Percentiles rank a stretch among this genome's conserved stretches.
phyloP scores from a whole-genome alignment of 2,113 vertebrate genomes.

The Eulacestoma nigropectus region DNA sequence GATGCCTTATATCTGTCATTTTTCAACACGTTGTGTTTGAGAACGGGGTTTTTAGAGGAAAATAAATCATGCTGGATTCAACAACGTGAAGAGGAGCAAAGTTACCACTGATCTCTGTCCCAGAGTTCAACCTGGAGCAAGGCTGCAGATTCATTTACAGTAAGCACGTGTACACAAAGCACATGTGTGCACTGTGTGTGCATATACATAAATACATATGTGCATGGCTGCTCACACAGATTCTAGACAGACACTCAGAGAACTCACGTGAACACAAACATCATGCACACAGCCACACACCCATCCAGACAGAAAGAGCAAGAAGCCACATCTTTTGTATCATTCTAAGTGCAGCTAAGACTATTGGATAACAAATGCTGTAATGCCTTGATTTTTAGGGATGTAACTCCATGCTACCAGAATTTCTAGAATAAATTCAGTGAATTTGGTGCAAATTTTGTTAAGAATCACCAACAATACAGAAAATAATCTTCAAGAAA shows the following conservation, averaged over 20 bases:
- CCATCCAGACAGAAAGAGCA: not conserved
- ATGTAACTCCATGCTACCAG: not conserved
- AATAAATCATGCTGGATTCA: not conserved
- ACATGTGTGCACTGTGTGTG: rapidly evolving
- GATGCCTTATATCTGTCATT: not conserved
- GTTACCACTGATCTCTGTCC: not conserved
- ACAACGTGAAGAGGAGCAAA: not conserved
- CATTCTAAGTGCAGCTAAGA: not conserved
- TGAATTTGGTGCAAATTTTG: not conserved
- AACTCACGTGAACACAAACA: not conserved
- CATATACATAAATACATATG: not conserved
- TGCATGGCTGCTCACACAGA: not conserved
- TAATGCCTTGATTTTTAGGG: not conserved
- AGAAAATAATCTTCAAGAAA: not conserved
- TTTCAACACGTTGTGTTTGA: not conserved
- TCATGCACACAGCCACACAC: not conserved
- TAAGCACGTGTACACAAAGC: not conserved
- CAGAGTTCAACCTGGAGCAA: not conserved
- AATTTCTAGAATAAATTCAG: not conserved
- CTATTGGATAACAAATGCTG: not conserved
- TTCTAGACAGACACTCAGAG: not conserved
- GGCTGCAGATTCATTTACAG: not conserved
- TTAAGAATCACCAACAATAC: not conserved
- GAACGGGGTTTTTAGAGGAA: not conserved
- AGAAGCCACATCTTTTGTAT: not conserved